phyloP scores from a whole-genome alignment of 1,140 invertebrate species.

The Brachionus angularis region DNA sequence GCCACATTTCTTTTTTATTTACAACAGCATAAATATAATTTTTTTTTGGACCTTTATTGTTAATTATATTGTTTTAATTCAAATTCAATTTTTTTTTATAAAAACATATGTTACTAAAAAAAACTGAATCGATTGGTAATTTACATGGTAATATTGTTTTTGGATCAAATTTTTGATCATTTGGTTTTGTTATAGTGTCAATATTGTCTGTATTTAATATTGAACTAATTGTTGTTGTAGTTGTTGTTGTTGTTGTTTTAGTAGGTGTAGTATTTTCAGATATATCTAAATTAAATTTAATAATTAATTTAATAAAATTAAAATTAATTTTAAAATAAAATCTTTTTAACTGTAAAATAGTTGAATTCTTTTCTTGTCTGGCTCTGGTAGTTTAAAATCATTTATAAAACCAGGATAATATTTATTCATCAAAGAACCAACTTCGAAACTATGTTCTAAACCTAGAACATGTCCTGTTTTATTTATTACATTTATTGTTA shows the following conservation, averaged over 20 bases:
- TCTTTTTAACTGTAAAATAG: slow-evolving; percentile 49
- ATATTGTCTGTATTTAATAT: too few species aligned
- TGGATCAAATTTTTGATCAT: background rate
- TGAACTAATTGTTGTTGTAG: background rate
- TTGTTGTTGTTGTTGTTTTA: background rate
- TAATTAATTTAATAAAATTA: background rate
- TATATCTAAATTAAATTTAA: too few species aligned
- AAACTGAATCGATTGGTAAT: background rate
- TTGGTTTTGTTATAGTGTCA: background rate
- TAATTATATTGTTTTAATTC: background rate
- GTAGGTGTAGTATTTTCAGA: too few species aligned
- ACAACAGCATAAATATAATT: background rate
- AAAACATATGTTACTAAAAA: background rate
- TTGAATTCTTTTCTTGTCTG: slow-evolving; percentile 52
- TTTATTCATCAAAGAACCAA: slow-evolving; percentile 59
- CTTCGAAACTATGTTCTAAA: slow-evolving; percentile 55
- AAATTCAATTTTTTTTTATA: background rate
- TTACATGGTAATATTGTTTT: slow-evolving; percentile 7
- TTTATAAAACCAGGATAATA: slow-evolving; percentile 51
- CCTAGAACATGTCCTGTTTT: slow-evolving; percentile 60
- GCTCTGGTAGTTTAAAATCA: slow-evolving; percentile 47
- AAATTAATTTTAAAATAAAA: background rate
- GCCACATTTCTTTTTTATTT: slow-evolving; percentile 10
- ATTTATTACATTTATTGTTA: too few species aligned
- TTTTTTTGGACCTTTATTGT: background rate